Evolutionary conservation across 2,888 invertebrate genomes (phyloP), one percentile per base, ranked within the genome.

Genomic region (Colletes collaris): DNA sequence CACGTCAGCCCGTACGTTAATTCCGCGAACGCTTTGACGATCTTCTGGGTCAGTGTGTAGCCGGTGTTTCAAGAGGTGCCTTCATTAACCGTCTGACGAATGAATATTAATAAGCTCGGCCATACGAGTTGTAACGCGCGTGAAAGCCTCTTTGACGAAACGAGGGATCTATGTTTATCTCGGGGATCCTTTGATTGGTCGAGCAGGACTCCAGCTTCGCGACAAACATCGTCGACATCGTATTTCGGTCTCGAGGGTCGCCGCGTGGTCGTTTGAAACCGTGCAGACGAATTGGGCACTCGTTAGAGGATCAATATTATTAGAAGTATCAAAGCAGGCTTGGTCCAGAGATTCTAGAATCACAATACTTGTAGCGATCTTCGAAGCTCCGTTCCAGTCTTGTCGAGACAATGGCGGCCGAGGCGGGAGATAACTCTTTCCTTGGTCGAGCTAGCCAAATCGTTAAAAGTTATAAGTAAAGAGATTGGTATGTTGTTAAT

Each of bases 401-500:
- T 27, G 27, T 27, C 27, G 27, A 27, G 27, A 27, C 27, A 27
- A 27, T 27, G 35, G 19, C n/a, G 44, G 16, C 19, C 5, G n/a
- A 8, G 58, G 16, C 13, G 52, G 70, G 7, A 55, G 68, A 72
- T 66, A 68, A 79, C 59, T 58, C 55, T 68, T 35, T 13, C 40
- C 55, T 46, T 46, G 27, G 40, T 5, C 60, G 56, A 79, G 75
- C 74, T 71, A 63, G 69, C 60, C 84, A 86, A 88, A 89, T 86
- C 86, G 87, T 88, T 84, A 82, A 85, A 87, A 87, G 84, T 87
- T 87, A 88, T 86, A 88, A 84, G 85, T 49, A 56, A 87, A 86
- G 87, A 86, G 90, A 92, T 92, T 89, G 92, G 91, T 92, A 92
- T 91, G 92, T 89, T 92, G 92, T 92, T 92, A 92, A 92, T 93